Evolutionary conservation across 2,888 invertebrate genomes (phyloP), one percentile per base, ranked within the genome.

Genomic region (Heliconius sara): DNA sequence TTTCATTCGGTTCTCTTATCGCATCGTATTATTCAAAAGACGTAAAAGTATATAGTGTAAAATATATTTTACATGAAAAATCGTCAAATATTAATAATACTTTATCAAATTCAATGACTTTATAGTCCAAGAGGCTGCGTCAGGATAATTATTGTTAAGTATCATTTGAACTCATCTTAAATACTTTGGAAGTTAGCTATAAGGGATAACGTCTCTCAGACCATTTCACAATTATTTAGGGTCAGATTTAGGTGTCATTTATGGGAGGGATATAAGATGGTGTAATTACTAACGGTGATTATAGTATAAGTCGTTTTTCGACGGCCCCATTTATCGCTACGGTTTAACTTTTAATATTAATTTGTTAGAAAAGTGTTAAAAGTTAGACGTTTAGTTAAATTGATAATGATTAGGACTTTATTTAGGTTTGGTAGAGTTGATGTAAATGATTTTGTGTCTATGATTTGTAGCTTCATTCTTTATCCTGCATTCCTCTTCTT

Each of bases 201-300:
- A 83, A 84, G 80, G 74, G 81, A 81, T 85, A 84, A 85, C 84
- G 82, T 83, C 60, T 81, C 77, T 79, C 81, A 78, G 78, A 63
- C 82, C 84, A 82, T 85, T 85, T 85, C 83, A 84, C 82, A 84
- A 84, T 85, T 82, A 84, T 80, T 83, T 83, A 81, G 81, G 83
- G 84, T 83, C 83, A 83, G 76, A 83, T 82, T 83, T 84, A 83
- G 82, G 80, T 80, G 82, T 80, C 80, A 80, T 83, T 84, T 82
- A 83, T 81, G 77, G 79, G 76, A 39, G 70, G 79, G 76, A 60
- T 79, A 72, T 78, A 80, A 81, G 81, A 81, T 79, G 60, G 79
- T 82, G 78, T 82, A 81, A 82, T 81, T 82, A 81, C 78, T 81
- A 70, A 76, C 78, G 76, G 78, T 39, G 72, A 81, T 81, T 81